phyloP scores from a whole-genome alignment of 1,140 invertebrate genomes.

The Drusus annulatus region DNA sequence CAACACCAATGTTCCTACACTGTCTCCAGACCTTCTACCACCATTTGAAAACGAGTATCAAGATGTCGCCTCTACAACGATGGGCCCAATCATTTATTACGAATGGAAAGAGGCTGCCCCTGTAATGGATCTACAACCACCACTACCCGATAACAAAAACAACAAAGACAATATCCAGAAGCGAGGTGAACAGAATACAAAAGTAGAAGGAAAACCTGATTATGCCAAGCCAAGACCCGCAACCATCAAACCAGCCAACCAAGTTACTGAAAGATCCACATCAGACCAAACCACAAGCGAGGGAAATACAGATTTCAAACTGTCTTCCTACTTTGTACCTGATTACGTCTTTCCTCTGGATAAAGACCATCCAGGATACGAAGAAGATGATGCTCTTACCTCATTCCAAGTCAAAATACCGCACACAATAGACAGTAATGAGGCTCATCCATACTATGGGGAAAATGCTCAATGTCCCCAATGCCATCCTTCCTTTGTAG shows the following conservation, averaged over 20 bases:
- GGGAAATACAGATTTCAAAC: constrained; percentile 62
- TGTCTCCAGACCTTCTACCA: constrained; percentile 62
- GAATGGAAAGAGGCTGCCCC: constrained; percentile 77
- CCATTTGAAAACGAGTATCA: constrained; percentile 64
- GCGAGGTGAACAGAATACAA: constrained; percentile 57
- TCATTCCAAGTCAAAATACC: constrained; percentile 73
- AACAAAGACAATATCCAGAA: constrained; percentile 38
- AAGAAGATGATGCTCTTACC: constrained; percentile 70
- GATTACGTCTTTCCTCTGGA: constrained; percentile 74
- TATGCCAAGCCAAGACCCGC: constrained; percentile 50
- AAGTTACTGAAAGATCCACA: constrained; percentile 34
- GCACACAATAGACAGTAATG: constrained; percentile 61
- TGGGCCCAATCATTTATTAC: constrained; percentile 75
- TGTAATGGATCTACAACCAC: constrained; percentile 72
- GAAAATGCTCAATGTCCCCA: constrained; percentile 74
- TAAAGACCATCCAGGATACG: constrained; percentile 71
- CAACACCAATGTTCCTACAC: constrained; percentile 60
- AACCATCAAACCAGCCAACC: constrained; percentile 33
- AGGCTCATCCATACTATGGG: constrained; percentile 68
- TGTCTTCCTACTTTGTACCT: constrained; percentile 68
- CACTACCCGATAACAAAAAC: constrained; percentile 53
- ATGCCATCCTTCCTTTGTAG: constrained; percentile 74
- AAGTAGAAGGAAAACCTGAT: constrained; percentile 59
- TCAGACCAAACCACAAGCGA: constrained; percentile 47
- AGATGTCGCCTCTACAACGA: constrained; percentile 68